Evolutionary conservation across 2,113 vertebrate genomes (phyloP).

Genomic region (Caranx melampygus): DNA sequence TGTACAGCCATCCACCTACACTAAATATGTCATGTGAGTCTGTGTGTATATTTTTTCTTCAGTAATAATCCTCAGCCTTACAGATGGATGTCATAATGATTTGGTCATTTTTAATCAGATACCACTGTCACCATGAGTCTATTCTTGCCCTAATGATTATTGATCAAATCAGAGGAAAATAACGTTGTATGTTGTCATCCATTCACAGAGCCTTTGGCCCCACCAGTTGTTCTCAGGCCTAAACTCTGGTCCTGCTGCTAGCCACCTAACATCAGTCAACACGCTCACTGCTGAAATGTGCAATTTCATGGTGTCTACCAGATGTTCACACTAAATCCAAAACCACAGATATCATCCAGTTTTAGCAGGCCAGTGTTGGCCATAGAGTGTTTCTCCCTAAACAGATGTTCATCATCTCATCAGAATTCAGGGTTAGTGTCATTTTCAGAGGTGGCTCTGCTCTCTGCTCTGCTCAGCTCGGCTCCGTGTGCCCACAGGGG

Average conservation of each 20-base stretch:
- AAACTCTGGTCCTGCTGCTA: conserved; percentile 49
- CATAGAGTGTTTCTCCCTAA: not conserved
- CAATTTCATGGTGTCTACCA: conserved; percentile 65
- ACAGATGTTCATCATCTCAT: conserved; percentile 52
- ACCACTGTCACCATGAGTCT: not conserved
- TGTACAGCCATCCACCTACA: not conserved
- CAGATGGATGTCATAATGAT: not conserved
- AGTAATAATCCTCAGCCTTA: not conserved
- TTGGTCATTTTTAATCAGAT: not conserved
- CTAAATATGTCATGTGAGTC: not conserved
- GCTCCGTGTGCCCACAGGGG: conserved; percentile 3
- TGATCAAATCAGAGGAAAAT: not conserved
- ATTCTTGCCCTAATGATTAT: not conserved
- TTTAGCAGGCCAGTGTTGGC: conserved; percentile 15
- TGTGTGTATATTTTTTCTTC: not conserved
- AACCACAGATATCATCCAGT: conserved; percentile 60
- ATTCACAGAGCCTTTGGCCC: not conserved
- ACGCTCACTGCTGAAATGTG: conserved; percentile 54
- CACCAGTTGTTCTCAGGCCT: conserved; percentile 65
- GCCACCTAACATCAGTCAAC: conserved; percentile 65
- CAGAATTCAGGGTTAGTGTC: conserved; percentile 21
- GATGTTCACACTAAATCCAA: conserved; percentile 68
- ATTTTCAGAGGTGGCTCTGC: conserved; percentile 2
- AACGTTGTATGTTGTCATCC: not conserved
- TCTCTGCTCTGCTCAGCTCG: not conserved